phyloP scores from a whole-genome alignment of 92 coral and sea anemone species.

The Pocillopora meandrina region DNA sequence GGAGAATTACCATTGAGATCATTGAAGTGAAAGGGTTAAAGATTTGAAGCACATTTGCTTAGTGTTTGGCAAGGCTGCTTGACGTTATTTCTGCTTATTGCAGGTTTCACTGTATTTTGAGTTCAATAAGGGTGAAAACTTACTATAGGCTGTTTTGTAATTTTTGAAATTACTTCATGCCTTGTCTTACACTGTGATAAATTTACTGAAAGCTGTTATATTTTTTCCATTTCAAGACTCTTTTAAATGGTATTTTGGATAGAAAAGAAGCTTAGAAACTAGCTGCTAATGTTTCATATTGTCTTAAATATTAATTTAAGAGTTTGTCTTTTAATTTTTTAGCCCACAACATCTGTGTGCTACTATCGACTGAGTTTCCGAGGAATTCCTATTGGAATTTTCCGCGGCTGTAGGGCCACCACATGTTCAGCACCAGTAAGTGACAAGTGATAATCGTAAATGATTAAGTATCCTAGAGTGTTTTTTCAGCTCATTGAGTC shows the following conservation, averaged over 20 bases:
- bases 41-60: too few relatives aligned
- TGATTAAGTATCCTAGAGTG: neutral
- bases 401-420: constrained; percentile 43
- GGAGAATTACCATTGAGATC: too few relatives aligned
- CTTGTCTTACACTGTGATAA: too few relatives aligned
- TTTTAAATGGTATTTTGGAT: neutral
- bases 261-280: neutral
- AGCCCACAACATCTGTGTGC: constrained; percentile 29
- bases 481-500: too few relatives aligned
- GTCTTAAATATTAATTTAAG: neutral
- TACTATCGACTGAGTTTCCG: constrained; percentile 16
- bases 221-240: neutral
- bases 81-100: too few relatives aligned
- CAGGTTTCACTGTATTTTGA: too few relatives aligned
- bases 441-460: neutral
- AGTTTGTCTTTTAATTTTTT: neutral
- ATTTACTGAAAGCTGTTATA: neutral
- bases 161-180: too few relatives aligned
- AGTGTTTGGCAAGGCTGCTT: too few relatives aligned
- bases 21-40: too few relatives aligned
- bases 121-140: too few relatives aligned
- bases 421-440: constrained; percentile 23
- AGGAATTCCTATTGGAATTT: constrained; percentile 16
- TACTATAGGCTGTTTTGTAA: too few relatives aligned
- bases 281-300: neutral